These are phyloP conservation scores for Microctenopoma lineatum DNA, from an alignment of 2,797 vertebrate genomes.

Conservation along the genomic window DNA sequence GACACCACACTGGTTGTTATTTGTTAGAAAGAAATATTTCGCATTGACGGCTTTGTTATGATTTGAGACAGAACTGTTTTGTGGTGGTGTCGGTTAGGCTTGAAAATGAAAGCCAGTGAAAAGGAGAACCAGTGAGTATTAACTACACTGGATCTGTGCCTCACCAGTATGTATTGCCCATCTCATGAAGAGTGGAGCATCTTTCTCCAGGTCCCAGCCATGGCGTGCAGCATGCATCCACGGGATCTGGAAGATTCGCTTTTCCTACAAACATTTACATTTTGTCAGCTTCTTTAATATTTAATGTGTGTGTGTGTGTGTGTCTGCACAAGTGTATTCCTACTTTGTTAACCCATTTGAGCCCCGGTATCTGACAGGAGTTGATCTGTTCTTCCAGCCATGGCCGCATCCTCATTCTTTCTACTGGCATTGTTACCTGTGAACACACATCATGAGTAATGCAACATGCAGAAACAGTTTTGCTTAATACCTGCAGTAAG, in stretches of 20 bases:
- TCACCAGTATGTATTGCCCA: constrained; percentile 99
- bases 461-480: too few species aligned
- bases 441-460: background rate
- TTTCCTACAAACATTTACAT: constrained; percentile 84
- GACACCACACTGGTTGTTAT: background rate
- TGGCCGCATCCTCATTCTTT: constrained; percentile 98
- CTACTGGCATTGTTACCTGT: constrained; percentile 93
- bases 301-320: background rate
- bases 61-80: background rate
- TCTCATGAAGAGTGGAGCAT: constrained; percentile 97
- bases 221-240: constrained; percentile 99
- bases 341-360: constrained; percentile 97
- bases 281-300: background rate
- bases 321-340: constrained; percentile 19
- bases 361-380: constrained; percentile 91
- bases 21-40: background rate
- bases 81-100: background rate
- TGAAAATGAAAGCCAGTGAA: constrained; percentile 35
- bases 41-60: too few species aligned
- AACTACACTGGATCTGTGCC: background rate
- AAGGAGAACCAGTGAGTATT: constrained; percentile 23
- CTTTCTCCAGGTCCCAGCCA: constrained; percentile 98
- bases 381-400: constrained; percentile 99
- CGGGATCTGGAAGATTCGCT: constrained; percentile 98
- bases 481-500: background rate